These are phyloP conservation scores for Porites lobata DNA, from an alignment of 92 coral and sea anemone genomes.

Conservation along the genomic window DNA sequence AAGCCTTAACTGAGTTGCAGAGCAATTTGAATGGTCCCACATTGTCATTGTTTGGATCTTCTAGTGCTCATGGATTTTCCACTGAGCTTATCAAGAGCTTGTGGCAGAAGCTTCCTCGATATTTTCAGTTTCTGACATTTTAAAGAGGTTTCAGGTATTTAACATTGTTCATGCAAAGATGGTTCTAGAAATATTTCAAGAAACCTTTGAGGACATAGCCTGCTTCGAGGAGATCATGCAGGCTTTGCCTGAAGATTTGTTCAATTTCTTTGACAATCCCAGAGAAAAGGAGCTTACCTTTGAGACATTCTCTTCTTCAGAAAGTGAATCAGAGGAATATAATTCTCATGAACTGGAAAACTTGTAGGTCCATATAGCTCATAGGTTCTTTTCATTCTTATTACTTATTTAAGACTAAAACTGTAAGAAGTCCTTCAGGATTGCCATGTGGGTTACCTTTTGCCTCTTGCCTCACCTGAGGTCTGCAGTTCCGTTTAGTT, in stretches of 20 bases:
- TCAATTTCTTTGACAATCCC: conserved; percentile 2
- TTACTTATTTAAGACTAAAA: conserved; percentile 12
- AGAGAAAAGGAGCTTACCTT: not conserved
- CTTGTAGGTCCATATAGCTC: conserved; percentile 19
- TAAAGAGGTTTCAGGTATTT: conserved; percentile 34
- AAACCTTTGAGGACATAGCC: conserved; percentile 56
- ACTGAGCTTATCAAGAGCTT: conserved; percentile 40
- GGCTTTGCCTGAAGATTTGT: conserved; percentile 13
- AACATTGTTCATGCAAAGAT: conserved; percentile 34
- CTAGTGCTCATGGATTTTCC: conserved; percentile 50
- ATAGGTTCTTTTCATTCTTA: conserved; percentile 18
- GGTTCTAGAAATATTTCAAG: conserved; percentile 43
- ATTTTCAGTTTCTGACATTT: conserved; percentile 26
- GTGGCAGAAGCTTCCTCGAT: conserved; percentile 41
- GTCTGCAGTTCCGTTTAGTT: conserved; percentile 14
- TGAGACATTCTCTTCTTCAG: not conserved
- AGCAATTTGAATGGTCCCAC: conserved; percentile 19
- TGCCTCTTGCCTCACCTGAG: conserved; percentile 13
- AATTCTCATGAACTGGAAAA: conserved; percentile 38
- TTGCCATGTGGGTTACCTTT: conserved; percentile 16
- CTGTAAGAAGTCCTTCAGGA: conserved; percentile 16
- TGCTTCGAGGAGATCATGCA: conserved; percentile 36
- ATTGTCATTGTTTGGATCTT: conserved; percentile 27
- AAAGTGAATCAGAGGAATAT: conserved; percentile 13
- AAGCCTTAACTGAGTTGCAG: conserved; percentile 43